These are phyloP conservation scores for Drosophila anomalata DNA, from an alignment of 2,888 invertebrate genomes.

Conservation along the genomic window DNA sequence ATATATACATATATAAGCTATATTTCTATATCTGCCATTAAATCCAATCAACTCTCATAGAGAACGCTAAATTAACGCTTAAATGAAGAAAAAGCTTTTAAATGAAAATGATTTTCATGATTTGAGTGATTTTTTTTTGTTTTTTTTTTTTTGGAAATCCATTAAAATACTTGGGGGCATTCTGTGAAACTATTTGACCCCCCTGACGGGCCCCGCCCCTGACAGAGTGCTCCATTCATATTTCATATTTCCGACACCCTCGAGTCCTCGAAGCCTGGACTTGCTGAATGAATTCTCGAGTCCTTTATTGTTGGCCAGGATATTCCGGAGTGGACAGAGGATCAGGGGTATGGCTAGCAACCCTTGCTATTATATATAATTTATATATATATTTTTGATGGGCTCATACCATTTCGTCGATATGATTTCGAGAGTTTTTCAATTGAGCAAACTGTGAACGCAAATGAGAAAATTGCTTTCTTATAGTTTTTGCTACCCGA, in stretches of 20 bases:
- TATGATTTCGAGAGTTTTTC: conserved; percentile 68
- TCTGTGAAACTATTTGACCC: conserved; percentile 29
- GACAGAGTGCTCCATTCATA: conserved; percentile 16
- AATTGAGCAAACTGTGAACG: conserved; percentile 69
- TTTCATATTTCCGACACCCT: conserved; percentile 36
- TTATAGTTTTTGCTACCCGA: conserved; percentile 55
- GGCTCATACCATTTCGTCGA: conserved; percentile 7
- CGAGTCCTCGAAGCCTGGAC: conserved; percentile 15
- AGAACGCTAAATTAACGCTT: not conserved
- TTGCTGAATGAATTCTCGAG: conserved; percentile 29
- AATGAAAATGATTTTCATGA: not conserved
- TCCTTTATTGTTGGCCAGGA: conserved; percentile 42
- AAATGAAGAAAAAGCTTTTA: conserved; percentile 1
- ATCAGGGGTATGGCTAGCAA: conserved; percentile 26
- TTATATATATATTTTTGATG: not conserved
- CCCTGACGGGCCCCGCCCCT: not conserved
- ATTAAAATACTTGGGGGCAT: conserved; percentile 12
- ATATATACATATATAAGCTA: not conserved
- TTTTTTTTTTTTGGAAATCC: not conserved
- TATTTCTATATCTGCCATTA: not conserved
- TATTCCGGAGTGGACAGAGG: conserved; percentile 30
- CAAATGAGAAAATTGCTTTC: conserved; percentile 80
- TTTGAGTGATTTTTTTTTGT: not conserved
- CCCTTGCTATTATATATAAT: conserved; percentile 29
- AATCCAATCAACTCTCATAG: not conserved